Conservation (phyloP, 2,797 vertebrate species). For the Myripristis jacobus region DNA sequence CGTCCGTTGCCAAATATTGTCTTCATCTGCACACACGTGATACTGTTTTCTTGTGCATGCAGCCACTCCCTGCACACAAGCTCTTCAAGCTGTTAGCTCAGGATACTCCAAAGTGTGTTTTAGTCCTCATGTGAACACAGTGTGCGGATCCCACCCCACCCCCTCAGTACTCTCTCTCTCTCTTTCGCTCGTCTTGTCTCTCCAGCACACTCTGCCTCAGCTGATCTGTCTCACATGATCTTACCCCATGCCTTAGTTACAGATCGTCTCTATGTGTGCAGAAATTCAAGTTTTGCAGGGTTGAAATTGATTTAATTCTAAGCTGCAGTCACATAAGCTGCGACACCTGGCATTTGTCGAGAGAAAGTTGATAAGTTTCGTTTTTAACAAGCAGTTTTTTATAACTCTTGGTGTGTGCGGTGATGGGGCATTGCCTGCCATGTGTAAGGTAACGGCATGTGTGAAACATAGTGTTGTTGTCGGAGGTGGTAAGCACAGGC, state of each 20-base stretch:
- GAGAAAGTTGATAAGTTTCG: neutral
- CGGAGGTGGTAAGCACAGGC: conserved; percentile 9
- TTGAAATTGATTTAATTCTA: conserved; percentile 15
- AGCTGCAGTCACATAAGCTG: neutral
- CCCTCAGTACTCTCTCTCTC: neutral
- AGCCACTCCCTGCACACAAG: conserved; percentile 1
- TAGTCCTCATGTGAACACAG: conserved; percentile 7
- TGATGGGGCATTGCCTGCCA: conserved; percentile 4
- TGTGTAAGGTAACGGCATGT: conserved; percentile 8
- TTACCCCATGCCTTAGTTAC: conserved; percentile 45
- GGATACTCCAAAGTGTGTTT: conserved; percentile 37
- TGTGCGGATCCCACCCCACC: conserved; percentile 23
- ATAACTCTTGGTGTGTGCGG: neutral
- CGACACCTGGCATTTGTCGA: neutral
- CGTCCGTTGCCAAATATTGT: conserved; percentile 9
- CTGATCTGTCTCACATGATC: conserved; percentile 67
- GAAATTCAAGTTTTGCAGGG: conserved; percentile 20
- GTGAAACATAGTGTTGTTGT: conserved; percentile 9
- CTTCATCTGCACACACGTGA: conserved; percentile 19
- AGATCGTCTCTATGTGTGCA: conserved; percentile 42
- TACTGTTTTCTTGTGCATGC: conserved; percentile 7
- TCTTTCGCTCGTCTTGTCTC: no score
- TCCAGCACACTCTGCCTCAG: conserved; percentile 38
- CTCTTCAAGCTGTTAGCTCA: conserved; percentile 3
- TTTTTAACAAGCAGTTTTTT: conserved; percentile 2